A percentile compares a stretch with the other conserved stretches of the same genome.
Evolutionary conservation across 2,113 vertebrate genomes (phyloP).

Genomic region (Laticauda laticaudata): DNA sequence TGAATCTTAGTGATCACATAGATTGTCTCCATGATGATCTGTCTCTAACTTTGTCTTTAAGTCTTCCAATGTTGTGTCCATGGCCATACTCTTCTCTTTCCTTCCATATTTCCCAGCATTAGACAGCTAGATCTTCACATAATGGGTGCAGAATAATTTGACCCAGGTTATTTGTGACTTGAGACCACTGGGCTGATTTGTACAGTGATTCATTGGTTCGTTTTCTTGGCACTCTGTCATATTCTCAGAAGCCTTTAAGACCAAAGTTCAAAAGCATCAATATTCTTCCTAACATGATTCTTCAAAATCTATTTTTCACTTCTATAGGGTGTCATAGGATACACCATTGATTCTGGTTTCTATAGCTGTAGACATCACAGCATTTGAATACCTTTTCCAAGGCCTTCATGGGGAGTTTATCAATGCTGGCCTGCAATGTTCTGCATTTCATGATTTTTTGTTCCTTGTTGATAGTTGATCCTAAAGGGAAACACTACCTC

Average conservation of each 20-base stretch:
- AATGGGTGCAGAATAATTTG: not conserved
- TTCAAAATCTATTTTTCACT: not conserved
- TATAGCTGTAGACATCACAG: not conserved
- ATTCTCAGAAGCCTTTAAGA: not conserved
- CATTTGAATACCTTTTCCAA: not conserved
- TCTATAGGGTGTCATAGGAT: not conserved
- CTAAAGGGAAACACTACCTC: not conserved
- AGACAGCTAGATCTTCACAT: not conserved
- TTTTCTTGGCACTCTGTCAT: not conserved
- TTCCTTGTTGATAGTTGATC: not conserved
- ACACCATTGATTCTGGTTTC: not conserved
- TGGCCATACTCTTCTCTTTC: not conserved
- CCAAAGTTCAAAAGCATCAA: not conserved
- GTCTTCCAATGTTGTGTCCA: not conserved
- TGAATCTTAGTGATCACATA: not conserved
- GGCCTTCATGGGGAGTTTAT: not conserved
- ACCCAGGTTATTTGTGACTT: not conserved
- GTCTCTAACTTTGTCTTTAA: not conserved
- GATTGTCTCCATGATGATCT: not conserved
- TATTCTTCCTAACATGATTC: not conserved
- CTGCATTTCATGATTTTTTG: not conserved
- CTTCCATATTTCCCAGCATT: not conserved
- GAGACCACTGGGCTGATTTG: not conserved
- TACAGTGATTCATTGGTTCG: not conserved
- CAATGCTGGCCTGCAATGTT: not conserved